These are phyloP conservation scores for Ibidorhyncha struthersii DNA, from an alignment of 2,113 vertebrate species.

Conservation along the genomic window DNA sequence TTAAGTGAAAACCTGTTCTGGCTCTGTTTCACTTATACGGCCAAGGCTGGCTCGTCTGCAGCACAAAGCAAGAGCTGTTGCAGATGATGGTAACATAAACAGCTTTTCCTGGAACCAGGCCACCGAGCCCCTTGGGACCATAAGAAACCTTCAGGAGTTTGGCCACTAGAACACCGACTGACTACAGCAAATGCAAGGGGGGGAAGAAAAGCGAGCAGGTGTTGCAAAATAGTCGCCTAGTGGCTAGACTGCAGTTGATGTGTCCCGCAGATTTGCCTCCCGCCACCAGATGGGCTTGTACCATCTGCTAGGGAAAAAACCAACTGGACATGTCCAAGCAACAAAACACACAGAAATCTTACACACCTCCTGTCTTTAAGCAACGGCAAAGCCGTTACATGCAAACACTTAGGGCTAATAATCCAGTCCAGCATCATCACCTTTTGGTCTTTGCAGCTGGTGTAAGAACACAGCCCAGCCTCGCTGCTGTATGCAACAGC, in stretches of 20 bases:
- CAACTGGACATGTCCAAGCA: neutral
- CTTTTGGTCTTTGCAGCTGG: neutral
- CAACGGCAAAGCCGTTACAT: neutral
- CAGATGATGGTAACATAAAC: neutral
- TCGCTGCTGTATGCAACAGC: neutral
- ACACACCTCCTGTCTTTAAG: neutral
- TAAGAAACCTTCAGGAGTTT: neutral
- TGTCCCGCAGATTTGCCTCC: neutral
- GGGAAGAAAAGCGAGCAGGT: neutral
- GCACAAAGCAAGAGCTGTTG: neutral
- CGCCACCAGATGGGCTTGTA: neutral
- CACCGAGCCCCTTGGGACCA: neutral
- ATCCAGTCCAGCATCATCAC: neutral
- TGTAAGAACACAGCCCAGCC: neutral
- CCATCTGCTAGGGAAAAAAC: neutral
- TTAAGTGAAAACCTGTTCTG: neutral
- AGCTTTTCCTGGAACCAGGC: neutral
- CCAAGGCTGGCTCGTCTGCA: neutral
- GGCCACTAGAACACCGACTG: neutral
- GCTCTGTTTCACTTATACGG: neutral
- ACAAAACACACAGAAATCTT: neutral
- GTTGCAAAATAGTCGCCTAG: neutral
- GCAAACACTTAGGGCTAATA: neutral
- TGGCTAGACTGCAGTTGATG: accelerated
- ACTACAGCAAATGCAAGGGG: neutral